Percentiles rank a stretch among this genome's conserved stretches.
These are phyloP conservation scores for Megaceryle alcyon DNA, from an alignment of 2,797 vertebrate species.

Conservation along the genomic window DNA sequence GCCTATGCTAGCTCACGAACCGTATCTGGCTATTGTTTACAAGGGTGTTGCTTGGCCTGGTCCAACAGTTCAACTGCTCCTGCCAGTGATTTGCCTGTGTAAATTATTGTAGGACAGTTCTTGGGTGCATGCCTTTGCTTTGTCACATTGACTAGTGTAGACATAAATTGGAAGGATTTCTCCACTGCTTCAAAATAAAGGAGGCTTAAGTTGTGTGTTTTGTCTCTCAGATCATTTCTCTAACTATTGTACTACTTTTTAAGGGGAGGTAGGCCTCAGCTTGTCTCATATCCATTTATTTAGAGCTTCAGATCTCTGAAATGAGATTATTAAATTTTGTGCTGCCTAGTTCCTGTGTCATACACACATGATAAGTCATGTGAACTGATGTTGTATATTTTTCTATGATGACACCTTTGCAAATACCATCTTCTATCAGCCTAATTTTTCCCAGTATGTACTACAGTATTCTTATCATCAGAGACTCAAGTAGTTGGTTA, in stretches of 20 bases:
- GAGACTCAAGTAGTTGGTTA: not conserved
- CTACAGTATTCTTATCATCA: not conserved
- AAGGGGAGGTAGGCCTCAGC: not conserved
- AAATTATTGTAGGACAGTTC: not conserved
- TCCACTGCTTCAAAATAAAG: not conserved
- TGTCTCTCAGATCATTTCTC: not conserved
- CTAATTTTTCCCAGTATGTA: not conserved
- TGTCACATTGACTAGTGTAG: not conserved
- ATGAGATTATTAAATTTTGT: not conserved
- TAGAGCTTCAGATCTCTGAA: not conserved
- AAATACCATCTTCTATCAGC: not conserved
- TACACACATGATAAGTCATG: not conserved
- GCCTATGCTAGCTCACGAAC: not conserved
- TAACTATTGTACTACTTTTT: not conserved
- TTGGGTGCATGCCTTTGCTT: not conserved
- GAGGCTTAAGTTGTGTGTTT: rapidly evolving
- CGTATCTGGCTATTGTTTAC: not conserved
- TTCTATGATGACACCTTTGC: not conserved
- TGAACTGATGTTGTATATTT: not conserved
- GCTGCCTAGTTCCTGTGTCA: rapidly evolving
- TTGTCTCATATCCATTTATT: not conserved
- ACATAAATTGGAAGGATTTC: not conserved
- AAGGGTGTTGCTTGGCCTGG: not conserved
- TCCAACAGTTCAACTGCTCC: not conserved
- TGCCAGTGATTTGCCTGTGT: not conserved